Conservation (phyloP, 2,113 vertebrate species). For the Triplophysa siluroides region DNA sequence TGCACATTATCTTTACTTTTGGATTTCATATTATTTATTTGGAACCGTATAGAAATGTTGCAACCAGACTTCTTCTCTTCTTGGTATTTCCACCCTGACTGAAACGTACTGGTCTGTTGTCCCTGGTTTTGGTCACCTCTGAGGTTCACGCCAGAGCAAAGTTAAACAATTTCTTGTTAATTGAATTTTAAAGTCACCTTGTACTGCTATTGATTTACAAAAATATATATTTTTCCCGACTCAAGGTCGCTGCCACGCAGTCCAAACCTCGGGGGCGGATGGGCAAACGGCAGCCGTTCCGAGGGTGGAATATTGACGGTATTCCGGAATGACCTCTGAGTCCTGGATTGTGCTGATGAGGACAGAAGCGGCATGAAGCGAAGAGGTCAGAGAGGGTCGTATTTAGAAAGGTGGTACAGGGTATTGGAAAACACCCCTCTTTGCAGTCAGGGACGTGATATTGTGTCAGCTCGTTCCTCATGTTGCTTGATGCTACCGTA, state of each 20-base stretch:
- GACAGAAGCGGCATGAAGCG: constrained; percentile 3
- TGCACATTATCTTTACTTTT: no score
- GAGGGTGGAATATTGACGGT: constrained; percentile 37
- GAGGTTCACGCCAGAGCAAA: constrained; percentile 7
- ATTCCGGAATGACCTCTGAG: constrained; percentile 39
- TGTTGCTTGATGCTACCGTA: constrained; percentile 21
- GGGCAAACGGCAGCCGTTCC: constrained; percentile 5
- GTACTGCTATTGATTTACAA: constrained; percentile 51
- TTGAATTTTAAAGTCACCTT: constrained; percentile 57
- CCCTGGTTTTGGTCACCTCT: constrained; percentile 7
- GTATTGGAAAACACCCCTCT: constrained; percentile 18
- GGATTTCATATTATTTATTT: no score
- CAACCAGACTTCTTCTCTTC: neutral
- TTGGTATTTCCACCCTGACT: constrained; percentile 17
- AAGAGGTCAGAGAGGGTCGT: constrained; percentile 41
- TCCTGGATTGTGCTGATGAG: constrained; percentile 47
- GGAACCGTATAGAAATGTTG: no score
- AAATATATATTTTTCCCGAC: constrained; percentile 41
- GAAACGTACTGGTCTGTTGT: neutral
- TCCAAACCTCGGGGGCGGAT: neutral
- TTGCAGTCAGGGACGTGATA: constrained; percentile 12
- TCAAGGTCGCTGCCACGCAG: constrained; percentile 40
- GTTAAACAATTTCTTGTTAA: constrained; percentile 42
- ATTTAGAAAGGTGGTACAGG: neutral
- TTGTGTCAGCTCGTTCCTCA: constrained; percentile 16